Conservation (phyloP, 35 echinoderm and acorn worm genomes). For the Lytechinus pictus region DNA sequence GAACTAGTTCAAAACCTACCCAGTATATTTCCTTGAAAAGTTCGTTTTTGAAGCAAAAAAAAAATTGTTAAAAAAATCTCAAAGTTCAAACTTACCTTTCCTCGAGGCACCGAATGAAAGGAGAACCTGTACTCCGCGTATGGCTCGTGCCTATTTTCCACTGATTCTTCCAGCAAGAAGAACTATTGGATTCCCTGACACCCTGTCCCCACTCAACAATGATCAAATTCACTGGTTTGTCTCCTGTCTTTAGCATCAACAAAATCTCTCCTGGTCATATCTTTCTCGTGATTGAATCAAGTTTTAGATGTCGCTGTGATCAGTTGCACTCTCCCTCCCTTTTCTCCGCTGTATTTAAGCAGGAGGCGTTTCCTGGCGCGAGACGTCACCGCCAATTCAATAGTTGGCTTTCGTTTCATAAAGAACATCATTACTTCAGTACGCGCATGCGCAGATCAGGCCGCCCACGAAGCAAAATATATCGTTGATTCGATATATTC, state of each 20-base stretch:
- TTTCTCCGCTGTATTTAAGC: constrained; percentile 24
- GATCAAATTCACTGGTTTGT: background rate
- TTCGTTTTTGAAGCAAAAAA: background rate
- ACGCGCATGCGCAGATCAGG: background rate
- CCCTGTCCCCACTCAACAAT: background rate
- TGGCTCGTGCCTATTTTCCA: constrained; percentile 27
- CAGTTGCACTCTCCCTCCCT: background rate
- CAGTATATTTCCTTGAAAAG: too few species aligned
- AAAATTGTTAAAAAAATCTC: background rate
- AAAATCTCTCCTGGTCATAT: background rate
- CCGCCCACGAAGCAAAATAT: constrained; percentile 18
- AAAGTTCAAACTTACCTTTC: background rate
- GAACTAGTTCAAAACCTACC: too few species aligned
- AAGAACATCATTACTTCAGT: background rate
- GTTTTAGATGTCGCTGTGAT: background rate
- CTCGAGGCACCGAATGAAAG: constrained; percentile 13
- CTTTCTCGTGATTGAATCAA: constrained; percentile 1
- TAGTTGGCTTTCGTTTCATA: background rate
- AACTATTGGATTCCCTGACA: background rate
- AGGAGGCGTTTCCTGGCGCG: background rate
- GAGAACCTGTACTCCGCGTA: background rate
- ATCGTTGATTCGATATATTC: background rate
- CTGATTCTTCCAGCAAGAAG: background rate
- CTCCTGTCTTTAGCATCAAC: background rate
- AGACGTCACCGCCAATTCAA: constrained; percentile 9